Evolutionary conservation across 2,888 invertebrate species (phyloP), one percentile per base, ranked within the genome.

Genomic region (Automeris io): DNA sequence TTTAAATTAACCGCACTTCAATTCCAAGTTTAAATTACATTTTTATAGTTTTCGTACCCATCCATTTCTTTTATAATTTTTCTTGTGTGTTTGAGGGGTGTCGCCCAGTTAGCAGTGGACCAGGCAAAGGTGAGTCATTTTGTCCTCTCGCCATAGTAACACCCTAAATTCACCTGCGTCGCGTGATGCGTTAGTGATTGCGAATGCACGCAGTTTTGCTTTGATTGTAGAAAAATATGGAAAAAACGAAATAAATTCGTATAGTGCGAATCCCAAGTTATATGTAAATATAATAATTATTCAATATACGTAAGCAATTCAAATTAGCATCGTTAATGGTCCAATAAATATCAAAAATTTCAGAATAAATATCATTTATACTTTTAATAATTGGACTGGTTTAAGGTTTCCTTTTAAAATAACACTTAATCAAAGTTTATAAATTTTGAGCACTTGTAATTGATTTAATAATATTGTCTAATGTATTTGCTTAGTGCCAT

Each of bases 61-160:
- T 39, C 29, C 16, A 16, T 31, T 44, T 43, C 11, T 11, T 13
- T 39, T 43, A 21, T 16, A 46, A 47, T 42, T 41, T 40, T 34
- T 36, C 31, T 24, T 8, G 13, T 38, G 26, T 38, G 19, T 40
- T 33, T 11, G 8, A 25, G 39, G 39, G 39, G 39, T 64, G 73
- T 73, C 58, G 77, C 71, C 75, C 77, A 82, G 66, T 77, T 76
- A 82, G 73, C 74, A 66, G 70, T 68, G 74, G 71, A 77, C 60
- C 72, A 69, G 63, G 48, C 56, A 45, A 61, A 82, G 82, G 83
- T 82, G 83, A 83, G 68, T 82, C 83, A 81, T 56, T 44, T 44
- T 59, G 51, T 63, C 63, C 58, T 68, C 69, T 80, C 62, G 66
- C 74, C 82, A 83, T 85, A 85, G 83, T 77, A 83, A 85, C 85